These are phyloP conservation scores for Dascillus cervinus DNA, from an alignment of 2,888 invertebrate genomes.

Conservation along the genomic window DNA sequence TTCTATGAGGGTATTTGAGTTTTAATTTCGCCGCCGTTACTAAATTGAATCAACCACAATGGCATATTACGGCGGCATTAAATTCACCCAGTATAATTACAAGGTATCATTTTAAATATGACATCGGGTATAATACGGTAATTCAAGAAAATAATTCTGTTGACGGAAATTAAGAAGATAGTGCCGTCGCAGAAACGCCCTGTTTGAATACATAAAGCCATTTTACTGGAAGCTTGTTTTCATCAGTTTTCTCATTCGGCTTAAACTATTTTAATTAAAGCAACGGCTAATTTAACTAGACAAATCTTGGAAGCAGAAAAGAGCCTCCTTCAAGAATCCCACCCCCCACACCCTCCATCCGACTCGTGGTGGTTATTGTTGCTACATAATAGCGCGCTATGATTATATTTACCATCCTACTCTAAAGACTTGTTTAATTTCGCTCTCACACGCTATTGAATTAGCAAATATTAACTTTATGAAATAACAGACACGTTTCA, in stretches of 20 bases:
- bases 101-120: constrained; percentile 25
- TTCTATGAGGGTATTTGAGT: constrained; percentile 15
- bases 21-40: constrained; percentile 17
- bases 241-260: constrained; percentile 38
- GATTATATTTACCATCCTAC: too few species aligned
- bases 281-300: constrained; percentile 44
- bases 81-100: constrained; percentile 17
- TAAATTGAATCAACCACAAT: constrained; percentile 18
- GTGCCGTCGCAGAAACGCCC: constrained; percentile 22
- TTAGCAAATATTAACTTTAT: too few species aligned
- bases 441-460: too few species aligned
- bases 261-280: constrained; percentile 45
- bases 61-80: constrained; percentile 21
- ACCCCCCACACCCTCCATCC: constrained; percentile 12
- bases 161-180: constrained; percentile 39
- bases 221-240: constrained; percentile 33
- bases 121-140: constrained; percentile 26
- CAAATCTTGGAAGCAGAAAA: constrained; percentile 35
- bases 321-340: constrained; percentile 19
- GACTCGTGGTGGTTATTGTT: constrained; percentile 23
- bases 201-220: constrained; percentile 31
- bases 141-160: constrained; percentile 33
- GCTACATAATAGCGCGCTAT: constrained; percentile 23
- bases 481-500: too few species aligned
- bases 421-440: too few species aligned